Percentiles rank a stretch among this genome's conserved stretches.
Conservation (phyloP, 1,140 invertebrate species). For the Cyrtorhinus lividipennis region DNA sequence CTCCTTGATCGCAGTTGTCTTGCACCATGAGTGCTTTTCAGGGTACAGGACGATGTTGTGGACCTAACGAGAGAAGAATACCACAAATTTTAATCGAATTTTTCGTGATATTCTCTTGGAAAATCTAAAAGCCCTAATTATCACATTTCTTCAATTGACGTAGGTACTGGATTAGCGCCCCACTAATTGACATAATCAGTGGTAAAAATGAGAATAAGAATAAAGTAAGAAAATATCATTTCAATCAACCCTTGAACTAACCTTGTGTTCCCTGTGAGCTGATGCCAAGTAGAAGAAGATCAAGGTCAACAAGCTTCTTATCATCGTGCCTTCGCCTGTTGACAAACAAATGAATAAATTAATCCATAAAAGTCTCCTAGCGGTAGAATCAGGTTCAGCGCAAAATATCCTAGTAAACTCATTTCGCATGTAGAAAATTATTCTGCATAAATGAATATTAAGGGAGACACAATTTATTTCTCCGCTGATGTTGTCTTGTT, state of each 20-base stretch:
- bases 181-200: neutral
- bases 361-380: too few relatives aligned
- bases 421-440: too few relatives aligned
- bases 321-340: neutral
- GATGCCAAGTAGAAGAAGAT: neutral
- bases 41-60: constrained; percentile 52
- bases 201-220: neutral
- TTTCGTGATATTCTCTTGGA: neutral
- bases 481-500: too few relatives aligned
- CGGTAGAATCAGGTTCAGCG: too few relatives aligned
- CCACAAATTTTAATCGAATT: neutral
- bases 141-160: neutral
- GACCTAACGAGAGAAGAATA: constrained; percentile 34
- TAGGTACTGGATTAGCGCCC: neutral
- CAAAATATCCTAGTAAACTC: too few relatives aligned
- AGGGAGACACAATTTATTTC: too few relatives aligned
- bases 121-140: neutral
- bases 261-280: neutral
- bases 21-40: constrained; percentile 53
- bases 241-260: too few relatives aligned
- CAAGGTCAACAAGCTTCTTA: neutral
- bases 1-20: constrained; percentile 48
- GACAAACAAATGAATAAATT: neutral
- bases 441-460: too few relatives aligned
- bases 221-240: too few relatives aligned